These are phyloP conservation scores for Argynnis bischoffii DNA, from an alignment of 2,888 invertebrate genomes.

Conservation along the genomic window DNA sequence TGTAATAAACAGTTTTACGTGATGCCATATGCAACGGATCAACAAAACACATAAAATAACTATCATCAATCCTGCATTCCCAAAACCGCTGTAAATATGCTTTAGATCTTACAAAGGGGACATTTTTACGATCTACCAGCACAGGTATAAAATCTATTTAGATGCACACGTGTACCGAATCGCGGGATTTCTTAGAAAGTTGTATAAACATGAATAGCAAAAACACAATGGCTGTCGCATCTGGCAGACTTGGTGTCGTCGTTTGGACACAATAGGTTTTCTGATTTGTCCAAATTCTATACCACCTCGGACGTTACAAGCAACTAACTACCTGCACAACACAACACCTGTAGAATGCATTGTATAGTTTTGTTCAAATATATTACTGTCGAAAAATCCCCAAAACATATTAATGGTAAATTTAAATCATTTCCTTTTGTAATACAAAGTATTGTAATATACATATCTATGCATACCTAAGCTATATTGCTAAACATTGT, in stretches of 20 bases:
- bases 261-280: constrained; percentile 53
- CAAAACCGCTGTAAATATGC: constrained; percentile 29
- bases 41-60: constrained; percentile 22
- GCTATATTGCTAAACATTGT: too few species aligned
- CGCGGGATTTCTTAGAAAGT: constrained; percentile 57
- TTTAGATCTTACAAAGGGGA: constrained; percentile 28
- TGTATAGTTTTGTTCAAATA: not conserved
- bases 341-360: constrained; percentile 14
- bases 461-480: too few species aligned
- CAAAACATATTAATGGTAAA: not conserved
- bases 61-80: constrained; percentile 20
- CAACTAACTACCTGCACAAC: constrained; percentile 17
- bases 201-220: constrained; percentile 30
- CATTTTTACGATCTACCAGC: constrained; percentile 32
- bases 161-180: constrained; percentile 62
- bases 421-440: too few species aligned
- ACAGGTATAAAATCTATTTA: constrained; percentile 58
- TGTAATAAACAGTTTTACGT: constrained; percentile 16
- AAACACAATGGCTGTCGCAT: constrained; percentile 60
- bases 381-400: not conserved
- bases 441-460: too few species aligned
- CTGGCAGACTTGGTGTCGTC: constrained; percentile 75
- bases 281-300: constrained; percentile 26
- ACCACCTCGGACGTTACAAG: constrained; percentile 8
- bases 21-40: not conserved